Evolutionary conservation across 2,797 vertebrate species (phyloP).

Genomic region (Centroberyx gerrardi): DNA sequence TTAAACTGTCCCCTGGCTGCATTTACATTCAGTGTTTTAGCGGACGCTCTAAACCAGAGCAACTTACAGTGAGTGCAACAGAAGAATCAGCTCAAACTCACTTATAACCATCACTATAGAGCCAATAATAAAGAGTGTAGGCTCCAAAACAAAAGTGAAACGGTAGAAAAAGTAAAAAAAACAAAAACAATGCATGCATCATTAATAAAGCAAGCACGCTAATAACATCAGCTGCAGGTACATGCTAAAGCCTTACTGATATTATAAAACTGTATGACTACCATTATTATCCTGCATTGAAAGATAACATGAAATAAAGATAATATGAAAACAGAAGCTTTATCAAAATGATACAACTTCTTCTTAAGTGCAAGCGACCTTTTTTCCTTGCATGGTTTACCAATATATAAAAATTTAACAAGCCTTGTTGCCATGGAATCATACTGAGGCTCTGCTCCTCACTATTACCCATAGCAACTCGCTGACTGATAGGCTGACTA

Average conservation of each 20-base stretch:
- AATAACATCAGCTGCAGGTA: conserved; percentile 34
- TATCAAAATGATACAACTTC: conserved; percentile 18
- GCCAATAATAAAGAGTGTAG: conserved; percentile 20
- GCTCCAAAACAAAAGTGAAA: conserved; percentile 22
- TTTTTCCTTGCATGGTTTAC: conserved; percentile 43
- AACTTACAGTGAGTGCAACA: neutral
- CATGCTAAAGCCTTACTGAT: conserved; percentile 9
- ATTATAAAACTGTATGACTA: conserved; percentile 5
- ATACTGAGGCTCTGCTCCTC: conserved; percentile 49
- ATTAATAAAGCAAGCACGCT: conserved; percentile 34
- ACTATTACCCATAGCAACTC: conserved; percentile 64
- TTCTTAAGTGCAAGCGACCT: conserved; percentile 10
- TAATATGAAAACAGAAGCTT: conserved; percentile 28
- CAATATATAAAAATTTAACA: conserved; percentile 64
- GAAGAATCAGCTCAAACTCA: conserved; percentile 35
- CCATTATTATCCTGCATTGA: conserved; percentile 22
- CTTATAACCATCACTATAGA: conserved; percentile 39
- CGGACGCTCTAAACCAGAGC: neutral
- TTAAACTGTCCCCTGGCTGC: neutral
- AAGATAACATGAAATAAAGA: neutral
- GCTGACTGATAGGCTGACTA: conserved; percentile 63
- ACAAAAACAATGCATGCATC: neutral
- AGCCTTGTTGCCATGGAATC: conserved; percentile 75
- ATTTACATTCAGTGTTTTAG: neutral
- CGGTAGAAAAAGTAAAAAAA: too few relatives aligned